These are phyloP conservation scores for Andricus curvator DNA, from an alignment of 2,888 invertebrate genomes.

Conservation along the genomic window DNA sequence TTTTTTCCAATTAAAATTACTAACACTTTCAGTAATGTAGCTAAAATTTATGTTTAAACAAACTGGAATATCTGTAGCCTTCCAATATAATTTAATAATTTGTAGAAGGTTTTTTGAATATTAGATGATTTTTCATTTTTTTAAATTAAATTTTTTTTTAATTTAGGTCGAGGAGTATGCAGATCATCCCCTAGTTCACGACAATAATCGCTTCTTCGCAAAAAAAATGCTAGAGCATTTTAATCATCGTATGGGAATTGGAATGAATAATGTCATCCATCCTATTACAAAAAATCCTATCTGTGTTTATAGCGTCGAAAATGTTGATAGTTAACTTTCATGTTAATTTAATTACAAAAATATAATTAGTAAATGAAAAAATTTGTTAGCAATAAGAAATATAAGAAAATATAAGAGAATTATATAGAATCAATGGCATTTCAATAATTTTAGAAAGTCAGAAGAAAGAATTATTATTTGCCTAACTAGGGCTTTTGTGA, in stretches of 20 bases:
- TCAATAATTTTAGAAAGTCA: too few relatives aligned
- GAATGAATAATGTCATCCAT: slow-evolving; percentile 80
- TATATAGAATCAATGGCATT: too few relatives aligned
- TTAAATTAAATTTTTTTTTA: slow-evolving; percentile 42
- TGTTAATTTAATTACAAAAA: too few relatives aligned
- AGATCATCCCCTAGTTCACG: slow-evolving; percentile 85
- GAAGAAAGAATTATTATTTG: neutral
- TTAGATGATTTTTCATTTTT: slow-evolving; percentile 35
- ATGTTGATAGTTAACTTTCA: neutral
- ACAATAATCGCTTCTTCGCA: slow-evolving; percentile 85
- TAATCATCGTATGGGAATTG: slow-evolving; percentile 82
- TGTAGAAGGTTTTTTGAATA: neutral
- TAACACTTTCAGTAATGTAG: neutral
- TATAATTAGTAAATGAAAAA: too few relatives aligned
- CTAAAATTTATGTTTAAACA: too few relatives aligned
- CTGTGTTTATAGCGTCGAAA: slow-evolving; percentile 66
- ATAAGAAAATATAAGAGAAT: too few relatives aligned
- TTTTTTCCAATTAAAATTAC: neutral
- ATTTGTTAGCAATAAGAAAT: too few relatives aligned
- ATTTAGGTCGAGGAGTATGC: slow-evolving; percentile 83
- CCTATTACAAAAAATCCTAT: slow-evolving; percentile 79
- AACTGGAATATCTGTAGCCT: too few relatives aligned
- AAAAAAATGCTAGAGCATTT: slow-evolving; percentile 84
- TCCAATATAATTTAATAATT: too few relatives aligned
- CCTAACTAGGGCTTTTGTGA: neutral